Evolutionary conservation across 2,888 invertebrate species (phyloP), one percentile per base, ranked within the genome.

Genomic region (Encarsia formosa): DNA sequence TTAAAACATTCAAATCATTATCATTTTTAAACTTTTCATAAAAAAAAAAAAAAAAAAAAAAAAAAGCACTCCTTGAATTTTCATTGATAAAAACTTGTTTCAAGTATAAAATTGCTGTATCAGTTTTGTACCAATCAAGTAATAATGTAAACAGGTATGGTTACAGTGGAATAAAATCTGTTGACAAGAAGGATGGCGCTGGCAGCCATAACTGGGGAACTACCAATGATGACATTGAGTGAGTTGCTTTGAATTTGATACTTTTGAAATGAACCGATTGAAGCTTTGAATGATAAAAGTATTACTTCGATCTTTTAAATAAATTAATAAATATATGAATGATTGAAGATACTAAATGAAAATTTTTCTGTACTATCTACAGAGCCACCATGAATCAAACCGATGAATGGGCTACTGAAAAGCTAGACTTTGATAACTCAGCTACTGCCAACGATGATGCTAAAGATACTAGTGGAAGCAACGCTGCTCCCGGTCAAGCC

Each of bases 181-280:
- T 91, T 65, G 95, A 95, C 75, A 96, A 96, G 78, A 87, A 91
- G 62, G 94, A 96, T 67, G 96, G 95, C 64, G 89, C 85, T 74
- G 96, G 95, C 61, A 87, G 93, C 62, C 91, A 92, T 76, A 96
- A 96, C 79, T 96, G 96, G 95, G 95, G 95, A 65, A 90, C 89
- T 60, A 83, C 90, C 66, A 90, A 90, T 77, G 94, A 95, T 75
- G 91, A 93, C 65, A 84, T 93, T 66, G 91, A 87, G 81, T 83
- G 77, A 81, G 82, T 62, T 52, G n/a, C 19, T 13, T 50, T 51
- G 34, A 19, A n/a, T 48, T 46, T 20, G 32, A 43, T 48, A 55
- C 41, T 46, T 34, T 47, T 47, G 45, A 8, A 32, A 29, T 26
- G 16, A 52, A 48, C n/a, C n/a, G 24, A 40, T 22, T 34, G 24